Conservation (phyloP, 2,888 invertebrate genomes). For the Asteroscopus sphinx region DNA sequence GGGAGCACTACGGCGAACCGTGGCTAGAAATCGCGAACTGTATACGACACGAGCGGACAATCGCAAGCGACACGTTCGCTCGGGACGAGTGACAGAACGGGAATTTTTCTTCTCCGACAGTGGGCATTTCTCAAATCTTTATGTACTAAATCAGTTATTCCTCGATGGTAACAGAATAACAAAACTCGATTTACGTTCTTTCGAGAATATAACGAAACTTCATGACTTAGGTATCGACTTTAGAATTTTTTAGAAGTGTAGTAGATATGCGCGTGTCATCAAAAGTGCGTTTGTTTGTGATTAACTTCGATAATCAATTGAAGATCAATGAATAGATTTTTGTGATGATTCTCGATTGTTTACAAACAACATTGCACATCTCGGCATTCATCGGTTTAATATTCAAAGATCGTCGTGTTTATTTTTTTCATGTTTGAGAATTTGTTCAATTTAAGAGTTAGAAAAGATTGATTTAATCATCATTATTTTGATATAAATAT, state of each 20-base stretch:
- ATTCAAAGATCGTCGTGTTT: conserved; percentile 16
- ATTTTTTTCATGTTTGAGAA: conserved; percentile 1
- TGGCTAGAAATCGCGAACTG: too few relatives aligned
- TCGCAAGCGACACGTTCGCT: too few relatives aligned
- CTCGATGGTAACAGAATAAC: conserved; percentile 93
- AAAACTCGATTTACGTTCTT: conserved; percentile 92
- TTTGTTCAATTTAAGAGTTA: conserved; percentile 10
- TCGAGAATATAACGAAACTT: conserved; percentile 94
- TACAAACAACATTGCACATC: conserved; percentile 32
- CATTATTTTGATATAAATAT: too few relatives aligned
- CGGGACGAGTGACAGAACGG: too few relatives aligned
- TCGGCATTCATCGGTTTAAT: conserved; percentile 21
- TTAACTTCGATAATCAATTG: conserved; percentile 34
- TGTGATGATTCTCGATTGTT: conserved; percentile 56
- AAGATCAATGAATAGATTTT: conserved; percentile 31
- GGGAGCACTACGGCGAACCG: too few relatives aligned
- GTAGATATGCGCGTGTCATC: conserved; percentile 19
- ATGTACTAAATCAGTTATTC: conserved; percentile 93
- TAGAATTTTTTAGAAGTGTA: too few relatives aligned
- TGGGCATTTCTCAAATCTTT: conserved; percentile 93
- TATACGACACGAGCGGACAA: too few relatives aligned
- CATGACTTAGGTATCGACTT: conserved; percentile 94
- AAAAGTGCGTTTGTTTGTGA: conserved; percentile 41
- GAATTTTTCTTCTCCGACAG: too few relatives aligned
- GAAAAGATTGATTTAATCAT: too few relatives aligned